phyloP scores from a whole-genome alignment of 2,888 invertebrate species.

The Eupithecia pulchellata region DNA sequence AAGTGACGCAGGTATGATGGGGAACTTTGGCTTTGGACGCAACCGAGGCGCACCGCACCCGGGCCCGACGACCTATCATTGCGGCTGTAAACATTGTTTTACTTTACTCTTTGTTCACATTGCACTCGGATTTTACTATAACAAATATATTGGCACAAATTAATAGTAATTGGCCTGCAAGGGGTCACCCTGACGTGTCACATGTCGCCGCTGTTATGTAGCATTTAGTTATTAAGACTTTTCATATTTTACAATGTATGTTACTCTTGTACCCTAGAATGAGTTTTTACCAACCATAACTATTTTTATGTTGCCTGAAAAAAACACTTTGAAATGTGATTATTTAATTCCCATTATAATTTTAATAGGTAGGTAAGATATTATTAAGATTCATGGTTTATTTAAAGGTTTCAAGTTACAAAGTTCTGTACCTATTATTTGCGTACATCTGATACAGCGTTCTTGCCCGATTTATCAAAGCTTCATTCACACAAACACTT shows the following conservation, averaged over 20 bases:
- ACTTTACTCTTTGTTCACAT: slow-evolving; percentile 21
- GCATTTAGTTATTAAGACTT: too few species aligned
- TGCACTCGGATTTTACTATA: slow-evolving; percentile 16
- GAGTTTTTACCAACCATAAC: too few species aligned
- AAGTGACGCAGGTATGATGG: slow-evolving; percentile 84
- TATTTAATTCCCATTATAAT: background rate
- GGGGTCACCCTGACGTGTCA: too few species aligned
- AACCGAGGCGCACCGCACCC: slow-evolving; percentile 51
- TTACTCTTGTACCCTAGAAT: too few species aligned
- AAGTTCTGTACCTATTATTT: too few species aligned
- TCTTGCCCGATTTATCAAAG: background rate
- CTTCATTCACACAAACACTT: background rate
- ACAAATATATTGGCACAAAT: background rate
- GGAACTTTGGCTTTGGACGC: slow-evolving; percentile 78
- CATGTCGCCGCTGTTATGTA: too few species aligned
- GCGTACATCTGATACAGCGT: too few species aligned
- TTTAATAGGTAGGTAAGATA: background rate
- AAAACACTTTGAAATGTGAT: background rate
- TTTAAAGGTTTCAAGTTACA: too few species aligned
- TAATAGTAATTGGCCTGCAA: background rate
- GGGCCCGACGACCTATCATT: slow-evolving; percentile 35
- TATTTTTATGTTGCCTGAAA: too few species aligned
- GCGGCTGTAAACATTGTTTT: slow-evolving; percentile 41
- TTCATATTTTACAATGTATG: too few species aligned
- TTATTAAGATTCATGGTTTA: background rate